phyloP scores from a whole-genome alignment of 2,888 invertebrate species.

The Andrena bucephala region DNA sequence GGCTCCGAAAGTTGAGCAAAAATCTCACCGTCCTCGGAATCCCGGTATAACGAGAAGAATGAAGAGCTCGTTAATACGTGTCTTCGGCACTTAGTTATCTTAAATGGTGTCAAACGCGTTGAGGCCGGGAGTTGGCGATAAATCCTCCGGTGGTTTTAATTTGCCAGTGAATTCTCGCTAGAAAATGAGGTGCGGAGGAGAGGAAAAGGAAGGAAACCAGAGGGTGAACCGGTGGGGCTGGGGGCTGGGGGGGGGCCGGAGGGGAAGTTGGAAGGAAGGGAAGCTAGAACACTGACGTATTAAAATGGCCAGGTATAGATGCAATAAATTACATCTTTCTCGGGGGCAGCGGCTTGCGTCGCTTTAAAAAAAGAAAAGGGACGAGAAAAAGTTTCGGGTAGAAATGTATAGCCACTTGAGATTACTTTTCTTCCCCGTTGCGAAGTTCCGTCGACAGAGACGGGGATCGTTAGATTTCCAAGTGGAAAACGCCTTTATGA shows the following conservation, averaged over 20 bases:
- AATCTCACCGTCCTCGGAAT: conserved; percentile 43
- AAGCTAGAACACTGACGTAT: conserved; percentile 68
- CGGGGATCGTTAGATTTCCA: conserved; percentile 25
- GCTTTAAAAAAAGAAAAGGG: conserved; percentile 40
- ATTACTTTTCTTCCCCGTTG: conserved; percentile 66
- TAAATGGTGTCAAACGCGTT: conserved; percentile 70
- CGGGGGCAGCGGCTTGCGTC: conserved; percentile 48
- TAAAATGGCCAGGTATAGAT: conserved; percentile 74
- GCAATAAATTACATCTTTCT: conserved; percentile 78
- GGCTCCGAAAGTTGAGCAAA: conserved; percentile 34
- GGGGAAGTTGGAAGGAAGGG: conserved; percentile 20
- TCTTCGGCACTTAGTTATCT: conserved; percentile 74
- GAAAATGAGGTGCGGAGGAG: conserved; percentile 43
- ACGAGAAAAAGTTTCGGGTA: conserved; percentile 61
- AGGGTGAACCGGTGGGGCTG: conserved; percentile 23
- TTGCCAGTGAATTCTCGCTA: conserved; percentile 70
- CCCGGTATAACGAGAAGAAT: conserved; percentile 64
- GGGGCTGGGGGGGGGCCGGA: conserved; percentile 3
- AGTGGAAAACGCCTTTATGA: conserved; percentile 21
- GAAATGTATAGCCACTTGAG: conserved; percentile 71
- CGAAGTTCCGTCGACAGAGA: conserved; percentile 39
- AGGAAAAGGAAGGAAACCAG: neutral
- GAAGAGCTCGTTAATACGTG: conserved; percentile 75
- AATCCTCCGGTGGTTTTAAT: conserved; percentile 76
- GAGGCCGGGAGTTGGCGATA: conserved; percentile 67